Evolutionary conservation across 2,797 vertebrate genomes (phyloP).

Genomic region (Synaphobranchus kaupii): DNA sequence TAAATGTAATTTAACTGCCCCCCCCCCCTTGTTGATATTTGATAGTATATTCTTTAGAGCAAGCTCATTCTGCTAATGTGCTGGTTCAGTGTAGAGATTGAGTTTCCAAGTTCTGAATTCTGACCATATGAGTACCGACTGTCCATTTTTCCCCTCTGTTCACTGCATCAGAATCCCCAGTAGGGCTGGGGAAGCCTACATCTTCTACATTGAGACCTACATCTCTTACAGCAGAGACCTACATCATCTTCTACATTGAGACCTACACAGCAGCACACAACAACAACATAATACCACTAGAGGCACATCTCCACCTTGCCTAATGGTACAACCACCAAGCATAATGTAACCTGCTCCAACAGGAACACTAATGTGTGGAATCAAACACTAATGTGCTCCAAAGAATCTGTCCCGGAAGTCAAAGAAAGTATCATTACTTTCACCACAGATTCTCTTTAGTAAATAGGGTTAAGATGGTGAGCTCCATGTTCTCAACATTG

Average conservation of each 20-base stretch:
- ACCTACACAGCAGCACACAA: slow-evolving; percentile 43
- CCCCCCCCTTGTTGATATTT: neutral
- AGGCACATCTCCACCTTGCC: slow-evolving; percentile 48
- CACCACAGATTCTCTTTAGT: neutral
- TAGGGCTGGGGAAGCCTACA: slow-evolving; percentile 48
- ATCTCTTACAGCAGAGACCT: no score
- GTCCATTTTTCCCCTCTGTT: slow-evolving; percentile 41
- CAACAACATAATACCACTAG: slow-evolving; percentile 32
- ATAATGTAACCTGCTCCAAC: slow-evolving; percentile 53
- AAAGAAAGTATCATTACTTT: slow-evolving; percentile 3
- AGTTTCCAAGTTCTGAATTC: neutral
- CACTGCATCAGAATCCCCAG: slow-evolving; percentile 61
- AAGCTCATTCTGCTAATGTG: neutral
- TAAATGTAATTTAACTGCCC: neutral
- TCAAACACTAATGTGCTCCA: slow-evolving; percentile 39
- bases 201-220: slow-evolving; percentile 56
- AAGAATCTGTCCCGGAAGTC: slow-evolving; percentile 31
- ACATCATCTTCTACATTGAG: slow-evolving; percentile 60
- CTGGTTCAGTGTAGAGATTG: no score
- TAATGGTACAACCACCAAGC: slow-evolving; percentile 61
- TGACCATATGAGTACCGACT: neutral
- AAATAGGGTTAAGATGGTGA: neutral
- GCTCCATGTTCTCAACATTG: no score
- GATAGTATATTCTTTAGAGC: neutral
- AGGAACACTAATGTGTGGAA: slow-evolving; percentile 62